phyloP scores from a whole-genome alignment of 2,797 vertebrate genomes.

The Acrocephalus scirpaceus region DNA sequence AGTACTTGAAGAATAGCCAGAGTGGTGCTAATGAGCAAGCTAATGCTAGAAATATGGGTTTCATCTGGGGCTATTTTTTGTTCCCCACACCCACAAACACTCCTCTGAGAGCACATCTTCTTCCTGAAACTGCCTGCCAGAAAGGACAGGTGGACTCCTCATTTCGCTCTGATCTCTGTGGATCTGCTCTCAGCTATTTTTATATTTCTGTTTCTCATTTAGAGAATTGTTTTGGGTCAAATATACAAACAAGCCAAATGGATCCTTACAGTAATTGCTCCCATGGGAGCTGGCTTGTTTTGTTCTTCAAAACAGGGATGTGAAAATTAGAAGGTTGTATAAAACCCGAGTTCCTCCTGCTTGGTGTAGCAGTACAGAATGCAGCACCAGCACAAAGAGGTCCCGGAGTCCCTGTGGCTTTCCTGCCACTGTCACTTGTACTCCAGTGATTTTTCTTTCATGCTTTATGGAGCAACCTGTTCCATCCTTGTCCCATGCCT shows the following conservation, averaged over 20 bases:
- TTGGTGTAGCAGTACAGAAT: neutral
- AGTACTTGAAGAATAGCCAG: neutral
- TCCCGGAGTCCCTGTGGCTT: neutral
- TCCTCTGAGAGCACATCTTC: neutral
- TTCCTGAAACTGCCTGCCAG: neutral
- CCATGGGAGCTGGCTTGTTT: neutral
- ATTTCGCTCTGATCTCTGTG: neutral
- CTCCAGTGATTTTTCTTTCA: neutral
- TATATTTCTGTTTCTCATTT: slow-evolving; percentile 5
- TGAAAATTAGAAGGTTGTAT: neutral
- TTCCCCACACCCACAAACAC: neutral
- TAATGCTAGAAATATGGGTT: neutral
- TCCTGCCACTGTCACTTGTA: neutral
- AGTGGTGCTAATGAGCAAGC: neutral
- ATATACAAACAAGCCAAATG: neutral
- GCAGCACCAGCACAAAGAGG: neutral
- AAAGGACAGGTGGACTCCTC: slow-evolving; percentile 10
- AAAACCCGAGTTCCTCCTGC: neutral
- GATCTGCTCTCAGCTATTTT: neutral
- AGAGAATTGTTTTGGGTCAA: neutral
- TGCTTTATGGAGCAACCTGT: neutral
- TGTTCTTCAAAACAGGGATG: neutral
- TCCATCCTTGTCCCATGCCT: neutral
- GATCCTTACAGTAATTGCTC: neutral
- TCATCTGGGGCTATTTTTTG: neutral